Evolutionary conservation across 2,113 vertebrate species (phyloP).

Genomic region (Candoia aspera): DNA sequence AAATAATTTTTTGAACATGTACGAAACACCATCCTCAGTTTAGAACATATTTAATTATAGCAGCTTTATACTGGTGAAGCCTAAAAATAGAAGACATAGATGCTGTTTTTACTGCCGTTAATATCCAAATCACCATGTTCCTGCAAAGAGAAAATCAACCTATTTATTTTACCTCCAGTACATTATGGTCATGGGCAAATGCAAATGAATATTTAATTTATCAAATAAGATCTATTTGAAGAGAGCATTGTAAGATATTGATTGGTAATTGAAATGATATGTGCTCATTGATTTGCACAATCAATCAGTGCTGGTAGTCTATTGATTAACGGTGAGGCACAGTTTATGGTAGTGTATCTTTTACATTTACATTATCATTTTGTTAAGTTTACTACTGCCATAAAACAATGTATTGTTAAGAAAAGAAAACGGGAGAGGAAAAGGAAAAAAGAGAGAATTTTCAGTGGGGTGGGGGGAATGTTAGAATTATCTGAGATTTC

Average conservation of each 20-base stretch:
- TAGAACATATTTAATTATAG: neutral
- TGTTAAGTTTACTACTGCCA: conserved; percentile 47
- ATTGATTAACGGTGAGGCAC: conserved; percentile 34
- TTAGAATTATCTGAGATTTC: neutral
- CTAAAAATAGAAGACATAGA: neutral
- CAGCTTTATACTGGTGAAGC: neutral
- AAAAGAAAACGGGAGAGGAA: neutral
- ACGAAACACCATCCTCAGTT: neutral
- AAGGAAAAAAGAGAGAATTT: neutral
- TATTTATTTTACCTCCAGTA: conserved; percentile 30
- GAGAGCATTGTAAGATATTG: conserved; percentile 37
- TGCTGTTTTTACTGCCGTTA: conserved; percentile 1
- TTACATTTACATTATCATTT: conserved; percentile 44
- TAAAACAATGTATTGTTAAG: conserved; percentile 28
- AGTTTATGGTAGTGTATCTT: neutral
- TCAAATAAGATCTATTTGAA: conserved; percentile 46
- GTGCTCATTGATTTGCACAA: conserved; percentile 47
- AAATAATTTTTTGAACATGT: neutral
- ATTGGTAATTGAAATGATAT: conserved; percentile 54
- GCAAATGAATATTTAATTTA: conserved; percentile 49
- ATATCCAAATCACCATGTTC: neutral
- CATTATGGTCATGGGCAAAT: conserved; percentile 26
- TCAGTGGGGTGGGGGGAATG: neutral
- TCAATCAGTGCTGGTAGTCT: conserved; percentile 21
- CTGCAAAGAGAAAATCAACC: neutral